These are phyloP conservation scores for Neolamprologus variostigma DNA, from an alignment of 2,113 vertebrate genomes.

Conservation along the genomic window DNA sequence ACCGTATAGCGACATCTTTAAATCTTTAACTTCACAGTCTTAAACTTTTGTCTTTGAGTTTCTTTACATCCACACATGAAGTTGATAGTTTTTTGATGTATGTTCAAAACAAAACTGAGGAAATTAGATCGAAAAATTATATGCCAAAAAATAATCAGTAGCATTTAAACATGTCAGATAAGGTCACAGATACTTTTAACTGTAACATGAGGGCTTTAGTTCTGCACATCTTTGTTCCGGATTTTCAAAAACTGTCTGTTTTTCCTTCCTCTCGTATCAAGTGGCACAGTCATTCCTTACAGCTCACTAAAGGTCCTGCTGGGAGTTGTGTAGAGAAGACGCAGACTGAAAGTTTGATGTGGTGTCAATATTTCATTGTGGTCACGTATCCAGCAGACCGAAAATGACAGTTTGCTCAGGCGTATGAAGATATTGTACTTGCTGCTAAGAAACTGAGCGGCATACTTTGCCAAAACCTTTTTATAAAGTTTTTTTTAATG, in stretches of 20 bases:
- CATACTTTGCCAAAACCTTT: neutral
- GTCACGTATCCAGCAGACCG: neutral
- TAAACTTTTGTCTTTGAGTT: neutral
- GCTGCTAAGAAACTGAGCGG: neutral
- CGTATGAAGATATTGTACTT: neutral
- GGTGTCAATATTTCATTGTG: neutral
- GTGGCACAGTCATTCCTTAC: neutral
- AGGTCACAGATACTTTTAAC: neutral
- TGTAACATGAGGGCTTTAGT: neutral
- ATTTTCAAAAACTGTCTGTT: neutral
- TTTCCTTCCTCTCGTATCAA: neutral
- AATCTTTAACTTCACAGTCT: neutral
- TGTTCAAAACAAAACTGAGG: neutral
- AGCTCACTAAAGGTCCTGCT: neutral
- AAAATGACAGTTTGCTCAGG: conserved; percentile 12
- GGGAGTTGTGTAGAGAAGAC: neutral
- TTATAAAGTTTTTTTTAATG: neutral
- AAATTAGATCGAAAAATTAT: accelerated
- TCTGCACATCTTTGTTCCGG: neutral
- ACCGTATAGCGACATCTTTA: neutral
- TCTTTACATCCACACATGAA: neutral
- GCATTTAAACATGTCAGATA: neutral
- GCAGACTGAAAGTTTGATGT: neutral
- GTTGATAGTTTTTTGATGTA: neutral
- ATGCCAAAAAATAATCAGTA: neutral